Evolutionary conservation across 2,797 vertebrate species (phyloP).

Genomic region (Mormyrus proboscirostris): DNA sequence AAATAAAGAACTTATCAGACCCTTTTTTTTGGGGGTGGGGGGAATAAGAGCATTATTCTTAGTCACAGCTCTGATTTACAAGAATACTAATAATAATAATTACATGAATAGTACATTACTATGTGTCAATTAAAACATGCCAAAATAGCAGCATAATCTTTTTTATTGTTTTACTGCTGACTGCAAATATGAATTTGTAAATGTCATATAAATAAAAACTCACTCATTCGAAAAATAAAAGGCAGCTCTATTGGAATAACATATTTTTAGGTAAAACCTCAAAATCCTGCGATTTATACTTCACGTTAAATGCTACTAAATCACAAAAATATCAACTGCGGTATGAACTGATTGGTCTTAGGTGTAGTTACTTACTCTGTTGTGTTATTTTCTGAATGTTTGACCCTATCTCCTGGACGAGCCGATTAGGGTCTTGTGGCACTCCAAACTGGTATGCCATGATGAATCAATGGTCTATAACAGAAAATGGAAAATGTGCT

Average conservation of each 20-base stretch:
- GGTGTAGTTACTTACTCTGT: conserved; percentile 50
- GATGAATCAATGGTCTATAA: conserved; percentile 26
- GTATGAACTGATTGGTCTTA: neutral
- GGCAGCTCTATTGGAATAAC: neutral
- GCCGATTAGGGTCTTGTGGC: conserved; percentile 48
- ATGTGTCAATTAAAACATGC: neutral
- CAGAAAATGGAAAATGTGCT: neutral
- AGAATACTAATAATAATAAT: neutral
- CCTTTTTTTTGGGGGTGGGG: neutral
- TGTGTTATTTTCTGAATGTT: conserved; percentile 66
- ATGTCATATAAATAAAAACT: neutral
- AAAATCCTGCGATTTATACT: neutral
- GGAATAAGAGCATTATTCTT: neutral
- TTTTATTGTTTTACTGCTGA: neutral
- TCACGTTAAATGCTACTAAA: neutral
- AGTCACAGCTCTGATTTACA: neutral
- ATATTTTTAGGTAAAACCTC: neutral
- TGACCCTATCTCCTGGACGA: conserved; percentile 58
- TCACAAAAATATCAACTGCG: neutral
- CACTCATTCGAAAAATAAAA: neutral
- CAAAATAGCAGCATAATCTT: neutral
- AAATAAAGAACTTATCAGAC: neutral
- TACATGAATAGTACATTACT: neutral
- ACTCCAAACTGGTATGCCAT: conserved; percentile 59
- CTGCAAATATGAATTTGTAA: neutral